These are phyloP conservation scores for Heliconius hermathena DNA, from an alignment of 1,140 invertebrate species.

Conservation along the genomic window DNA sequence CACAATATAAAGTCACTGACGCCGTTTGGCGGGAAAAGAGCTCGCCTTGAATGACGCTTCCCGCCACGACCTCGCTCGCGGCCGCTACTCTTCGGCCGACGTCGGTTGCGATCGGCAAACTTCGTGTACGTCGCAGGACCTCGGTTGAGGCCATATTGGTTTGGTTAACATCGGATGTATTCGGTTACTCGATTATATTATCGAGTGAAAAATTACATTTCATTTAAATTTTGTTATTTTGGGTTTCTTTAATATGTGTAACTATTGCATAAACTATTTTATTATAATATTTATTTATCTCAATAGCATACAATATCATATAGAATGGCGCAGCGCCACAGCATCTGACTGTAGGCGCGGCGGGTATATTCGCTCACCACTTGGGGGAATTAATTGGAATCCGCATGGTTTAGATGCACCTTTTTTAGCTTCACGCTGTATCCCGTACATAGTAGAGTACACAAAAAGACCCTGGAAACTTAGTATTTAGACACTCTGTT, in stretches of 20 bases:
- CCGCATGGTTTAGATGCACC: too few relatives aligned
- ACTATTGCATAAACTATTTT: too few relatives aligned
- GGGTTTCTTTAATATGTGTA: neutral
- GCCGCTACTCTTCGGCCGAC: constrained; percentile 57
- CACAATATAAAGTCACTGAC: constrained; percentile 66
- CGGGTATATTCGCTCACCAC: neutral
- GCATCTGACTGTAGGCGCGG: too few relatives aligned
- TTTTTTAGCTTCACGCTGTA: too few relatives aligned
- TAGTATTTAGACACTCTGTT: too few relatives aligned
- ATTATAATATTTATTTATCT: too few relatives aligned
- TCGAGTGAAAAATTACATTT: neutral
- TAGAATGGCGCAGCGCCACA: too few relatives aligned
- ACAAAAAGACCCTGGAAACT: too few relatives aligned
- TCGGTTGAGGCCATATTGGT: constrained; percentile 12
- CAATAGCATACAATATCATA: too few relatives aligned
- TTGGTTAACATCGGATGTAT: constrained; percentile 1
- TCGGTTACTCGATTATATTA: neutral
- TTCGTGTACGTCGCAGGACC: constrained; percentile 8
- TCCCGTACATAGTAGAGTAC: too few relatives aligned
- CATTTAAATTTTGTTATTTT: neutral
- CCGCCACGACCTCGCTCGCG: constrained; percentile 69
- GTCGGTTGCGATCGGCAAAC: constrained; percentile 33
- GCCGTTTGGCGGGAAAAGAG: constrained; percentile 70
- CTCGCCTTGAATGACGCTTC: constrained; percentile 72
- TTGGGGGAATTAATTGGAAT: too few relatives aligned